Percentiles rank a stretch among this genome's conserved stretches.
These are phyloP conservation scores for Hymenochirus boettgeri DNA, from an alignment of 2,113 vertebrate species.

Conservation along the genomic window DNA sequence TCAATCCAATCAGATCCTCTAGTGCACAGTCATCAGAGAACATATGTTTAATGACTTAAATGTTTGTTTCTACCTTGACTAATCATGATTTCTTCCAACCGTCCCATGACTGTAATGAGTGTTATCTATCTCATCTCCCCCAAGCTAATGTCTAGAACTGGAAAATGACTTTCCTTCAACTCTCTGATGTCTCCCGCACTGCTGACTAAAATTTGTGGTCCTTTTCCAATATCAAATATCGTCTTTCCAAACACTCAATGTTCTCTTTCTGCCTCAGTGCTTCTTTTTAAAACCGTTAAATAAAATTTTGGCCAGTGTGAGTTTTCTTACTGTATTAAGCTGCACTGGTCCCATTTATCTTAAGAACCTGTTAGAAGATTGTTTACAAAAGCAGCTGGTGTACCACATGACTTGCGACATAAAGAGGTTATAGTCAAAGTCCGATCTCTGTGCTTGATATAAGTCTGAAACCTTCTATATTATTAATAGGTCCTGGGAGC, in stretches of 20 bases:
- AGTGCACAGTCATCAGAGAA: background rate
- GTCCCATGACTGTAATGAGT: constrained; percentile 10
- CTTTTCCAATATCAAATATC: constrained; percentile 3
- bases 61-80: constrained; percentile 11
- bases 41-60: constrained; percentile 22
- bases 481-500: no score
- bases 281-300: background rate
- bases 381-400: background rate
- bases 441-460: no score
- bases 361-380: background rate
- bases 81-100: constrained; percentile 26
- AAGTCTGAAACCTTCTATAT: no score
- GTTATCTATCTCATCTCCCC: constrained; percentile 25
- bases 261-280: background rate
- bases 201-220: constrained; percentile 16
- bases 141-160: background rate
- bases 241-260: background rate
- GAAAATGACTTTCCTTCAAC: background rate
- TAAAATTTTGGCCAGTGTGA: background rate
- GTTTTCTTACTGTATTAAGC: constrained; percentile 10
- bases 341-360: constrained; percentile 11
- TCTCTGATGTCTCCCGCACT: constrained; percentile 22
- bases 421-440: no score
- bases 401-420: background rate
- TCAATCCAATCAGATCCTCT: background rate